Evolutionary conservation across 2,888 invertebrate species (phyloP).

Genomic region (Acronicta aceris): DNA sequence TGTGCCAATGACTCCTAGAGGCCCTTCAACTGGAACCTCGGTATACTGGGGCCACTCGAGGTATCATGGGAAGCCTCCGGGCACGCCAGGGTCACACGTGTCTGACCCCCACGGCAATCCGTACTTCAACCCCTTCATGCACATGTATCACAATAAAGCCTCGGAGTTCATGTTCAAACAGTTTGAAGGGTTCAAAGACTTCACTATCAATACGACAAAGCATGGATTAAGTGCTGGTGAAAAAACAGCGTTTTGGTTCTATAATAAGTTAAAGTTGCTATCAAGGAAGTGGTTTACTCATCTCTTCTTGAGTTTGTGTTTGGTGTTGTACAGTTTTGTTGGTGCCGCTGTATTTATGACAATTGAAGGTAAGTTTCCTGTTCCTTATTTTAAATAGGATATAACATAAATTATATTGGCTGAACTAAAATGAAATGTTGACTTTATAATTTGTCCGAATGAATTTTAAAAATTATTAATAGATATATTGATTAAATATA

Average conservation of each 20-base stretch:
- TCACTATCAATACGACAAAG: conserved; percentile 92
- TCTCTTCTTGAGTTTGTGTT: conserved; percentile 94
- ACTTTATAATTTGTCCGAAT: neutral
- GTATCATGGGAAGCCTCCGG: conserved; percentile 71
- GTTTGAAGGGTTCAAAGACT: conserved; percentile 93
- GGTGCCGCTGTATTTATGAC: conserved; percentile 95
- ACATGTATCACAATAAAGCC: conserved; percentile 91
- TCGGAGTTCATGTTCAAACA: conserved; percentile 95
- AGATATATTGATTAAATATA: neutral
- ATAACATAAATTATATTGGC: no score
- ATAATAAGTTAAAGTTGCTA: conserved; percentile 93
- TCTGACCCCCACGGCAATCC: conserved; percentile 77
- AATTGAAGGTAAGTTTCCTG: conserved; percentile 92
- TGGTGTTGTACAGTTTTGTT: conserved; percentile 93
- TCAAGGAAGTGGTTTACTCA: conserved; percentile 97
- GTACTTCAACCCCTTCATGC: conserved; percentile 79
- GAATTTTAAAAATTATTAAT: no score
- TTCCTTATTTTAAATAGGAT: neutral
- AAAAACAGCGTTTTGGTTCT: conserved; percentile 94
- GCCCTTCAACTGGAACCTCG: conserved; percentile 66
- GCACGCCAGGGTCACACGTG: conserved; percentile 75
- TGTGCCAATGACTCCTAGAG: conserved; percentile 65
- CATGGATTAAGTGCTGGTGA: conserved; percentile 95
- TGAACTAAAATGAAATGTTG: neutral
- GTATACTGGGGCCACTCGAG: conserved; percentile 67